These are phyloP conservation scores for Megaceryle alcyon DNA, from an alignment of 2,797 vertebrate species.

Conservation along the genomic window DNA sequence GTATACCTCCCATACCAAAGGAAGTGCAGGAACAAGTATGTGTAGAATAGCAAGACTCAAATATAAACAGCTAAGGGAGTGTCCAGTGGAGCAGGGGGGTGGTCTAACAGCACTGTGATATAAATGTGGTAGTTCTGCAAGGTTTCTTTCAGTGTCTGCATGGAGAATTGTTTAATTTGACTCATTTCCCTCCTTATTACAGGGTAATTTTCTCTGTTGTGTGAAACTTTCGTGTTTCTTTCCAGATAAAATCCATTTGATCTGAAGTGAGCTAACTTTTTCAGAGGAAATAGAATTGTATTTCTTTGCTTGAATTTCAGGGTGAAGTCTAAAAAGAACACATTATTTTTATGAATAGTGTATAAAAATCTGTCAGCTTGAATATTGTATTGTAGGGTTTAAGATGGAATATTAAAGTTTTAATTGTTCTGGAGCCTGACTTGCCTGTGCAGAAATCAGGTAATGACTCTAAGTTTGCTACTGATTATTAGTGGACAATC, in stretches of 20 bases:
- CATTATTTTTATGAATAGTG: not conserved
- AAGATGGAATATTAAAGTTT: not conserved
- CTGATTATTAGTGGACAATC: not conserved
- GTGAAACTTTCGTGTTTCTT: not conserved
- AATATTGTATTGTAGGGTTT: not conserved
- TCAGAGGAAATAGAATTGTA: not conserved
- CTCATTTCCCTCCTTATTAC: not conserved
- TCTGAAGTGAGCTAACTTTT: not conserved
- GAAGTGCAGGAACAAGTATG: rapidly evolving
- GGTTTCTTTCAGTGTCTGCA: not conserved
- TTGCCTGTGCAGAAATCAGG: not conserved
- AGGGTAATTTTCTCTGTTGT: not conserved
- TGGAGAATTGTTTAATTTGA: not conserved
- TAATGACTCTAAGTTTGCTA: not conserved
- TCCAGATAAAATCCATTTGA: not conserved
- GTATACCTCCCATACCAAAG: not conserved
- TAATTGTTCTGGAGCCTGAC: not conserved
- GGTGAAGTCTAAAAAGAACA: not conserved
- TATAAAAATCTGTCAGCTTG: not conserved
- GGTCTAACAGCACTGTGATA: not conserved
- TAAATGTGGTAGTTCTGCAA: not conserved
- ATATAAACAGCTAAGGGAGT: not conserved
- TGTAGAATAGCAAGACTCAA: not conserved
- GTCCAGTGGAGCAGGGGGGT: not conserved
- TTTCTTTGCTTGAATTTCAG: not conserved